Percentiles rank a stretch among this genome's conserved stretches.
These are phyloP conservation scores for Rhamnusium bicolor DNA, from an alignment of 2,888 invertebrate genomes.

Conservation along the genomic window DNA sequence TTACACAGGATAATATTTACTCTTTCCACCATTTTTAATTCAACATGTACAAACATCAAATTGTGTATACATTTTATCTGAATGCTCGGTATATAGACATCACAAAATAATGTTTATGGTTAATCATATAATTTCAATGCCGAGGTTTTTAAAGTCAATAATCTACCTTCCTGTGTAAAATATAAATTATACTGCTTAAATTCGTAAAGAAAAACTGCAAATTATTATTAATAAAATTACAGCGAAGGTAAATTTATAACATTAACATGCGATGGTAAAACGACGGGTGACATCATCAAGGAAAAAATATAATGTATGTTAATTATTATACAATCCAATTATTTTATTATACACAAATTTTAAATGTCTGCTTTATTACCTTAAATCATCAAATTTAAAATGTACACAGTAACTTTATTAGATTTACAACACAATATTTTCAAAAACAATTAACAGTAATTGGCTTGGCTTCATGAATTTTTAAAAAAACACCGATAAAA, in stretches of 20 bases:
- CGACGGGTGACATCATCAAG: conserved; percentile 19
- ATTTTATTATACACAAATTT: conserved; percentile 7
- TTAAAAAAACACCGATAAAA: not conserved
- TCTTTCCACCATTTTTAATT: too few relatives aligned
- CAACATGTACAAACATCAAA: too few relatives aligned
- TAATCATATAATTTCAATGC: not conserved
- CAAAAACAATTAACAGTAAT: not conserved
- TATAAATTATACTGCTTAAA: not conserved
- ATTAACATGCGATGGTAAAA: not conserved
- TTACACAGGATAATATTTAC: too few relatives aligned
- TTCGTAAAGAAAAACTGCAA: not conserved
- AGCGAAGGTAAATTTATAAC: not conserved
- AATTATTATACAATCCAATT: conserved; percentile 1
- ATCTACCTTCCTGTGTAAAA: not conserved
- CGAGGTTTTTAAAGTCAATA: not conserved
- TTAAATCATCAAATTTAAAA: conserved; percentile 3
- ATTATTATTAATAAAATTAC: conserved; percentile 2
- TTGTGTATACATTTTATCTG: not conserved
- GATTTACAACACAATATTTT: not conserved
- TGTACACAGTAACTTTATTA: conserved; percentile 8
- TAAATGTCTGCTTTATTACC: not conserved
- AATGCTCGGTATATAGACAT: not conserved
- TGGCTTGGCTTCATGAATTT: not conserved
- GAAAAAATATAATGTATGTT: conserved; percentile 10
- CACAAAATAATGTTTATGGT: too few relatives aligned